These are phyloP conservation scores for Aeoliscus strigatus DNA, from an alignment of 2,797 vertebrate species.

Conservation along the genomic window DNA sequence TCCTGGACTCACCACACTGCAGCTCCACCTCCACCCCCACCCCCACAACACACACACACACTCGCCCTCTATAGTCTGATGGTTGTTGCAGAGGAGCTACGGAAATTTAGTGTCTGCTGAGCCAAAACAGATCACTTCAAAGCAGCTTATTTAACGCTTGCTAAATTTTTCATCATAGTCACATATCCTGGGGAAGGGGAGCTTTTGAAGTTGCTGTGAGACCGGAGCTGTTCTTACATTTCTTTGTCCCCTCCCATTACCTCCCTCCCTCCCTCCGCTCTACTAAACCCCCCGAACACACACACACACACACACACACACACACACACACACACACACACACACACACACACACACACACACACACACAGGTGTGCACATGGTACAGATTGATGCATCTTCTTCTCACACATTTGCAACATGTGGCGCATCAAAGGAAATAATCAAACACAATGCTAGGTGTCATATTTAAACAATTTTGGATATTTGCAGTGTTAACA, in stretches of 20 bases:
- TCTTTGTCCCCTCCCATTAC: slow-evolving; percentile 66
- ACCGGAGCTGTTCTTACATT: slow-evolving; percentile 78
- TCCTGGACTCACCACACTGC: too few relatives aligned
- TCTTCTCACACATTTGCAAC: too few relatives aligned
- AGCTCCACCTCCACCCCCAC: slow-evolving; percentile 45
- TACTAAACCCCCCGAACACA: slow-evolving; percentile 41
- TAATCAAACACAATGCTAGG: too few relatives aligned
- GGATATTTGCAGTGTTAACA: too few relatives aligned
- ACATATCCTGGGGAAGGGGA: slow-evolving; percentile 84
- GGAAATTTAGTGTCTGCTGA: slow-evolving; percentile 80
- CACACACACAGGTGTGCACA: too few relatives aligned
- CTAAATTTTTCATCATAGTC: slow-evolving; percentile 87
- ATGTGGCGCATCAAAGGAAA: too few relatives aligned
- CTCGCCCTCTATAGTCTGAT: slow-evolving; percentile 35
- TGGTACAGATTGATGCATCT: too few relatives aligned
- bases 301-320: slow-evolving; percentile 13
- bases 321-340: too few relatives aligned
- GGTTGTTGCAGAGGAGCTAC: slow-evolving; percentile 72
- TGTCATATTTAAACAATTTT: too few relatives aligned
- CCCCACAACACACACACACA: slow-evolving; percentile 40
- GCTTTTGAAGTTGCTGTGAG: slow-evolving; percentile 83
- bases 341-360: too few relatives aligned
- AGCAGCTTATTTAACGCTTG: slow-evolving; percentile 84
- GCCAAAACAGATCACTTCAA: slow-evolving; percentile 87
- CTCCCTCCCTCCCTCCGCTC: slow-evolving; percentile 52